Evolutionary conservation across 2,888 invertebrate species (phyloP).

Genomic region (Parascotia fuliginaria): DNA sequence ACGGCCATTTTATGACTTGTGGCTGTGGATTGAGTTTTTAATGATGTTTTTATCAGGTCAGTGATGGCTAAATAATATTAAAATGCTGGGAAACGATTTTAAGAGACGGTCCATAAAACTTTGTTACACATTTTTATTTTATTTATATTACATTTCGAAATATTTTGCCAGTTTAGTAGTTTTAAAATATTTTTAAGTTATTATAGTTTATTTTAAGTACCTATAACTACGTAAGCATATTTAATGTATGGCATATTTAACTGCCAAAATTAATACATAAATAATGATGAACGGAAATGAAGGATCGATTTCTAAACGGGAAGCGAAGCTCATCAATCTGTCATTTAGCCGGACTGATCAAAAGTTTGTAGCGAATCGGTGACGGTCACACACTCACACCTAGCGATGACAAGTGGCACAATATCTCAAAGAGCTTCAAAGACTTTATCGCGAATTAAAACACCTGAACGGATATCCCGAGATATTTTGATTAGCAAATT

Average conservation of each 20-base stretch:
- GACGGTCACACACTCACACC: conserved; percentile 32
- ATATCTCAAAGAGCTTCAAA: conserved; percentile 38
- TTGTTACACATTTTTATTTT: no score
- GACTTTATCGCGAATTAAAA: conserved; percentile 43
- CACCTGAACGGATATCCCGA: conserved; percentile 37
- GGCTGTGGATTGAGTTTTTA: not conserved
- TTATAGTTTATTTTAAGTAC: no score
- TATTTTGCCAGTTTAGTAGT: no score
- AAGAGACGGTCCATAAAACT: no score
- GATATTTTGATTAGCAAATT: conserved; percentile 21
- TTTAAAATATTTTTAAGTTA: no score
- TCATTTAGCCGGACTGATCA: conserved; percentile 68
- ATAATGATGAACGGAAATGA: conserved; percentile 64
- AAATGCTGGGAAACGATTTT: no score
- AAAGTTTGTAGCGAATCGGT: conserved; percentile 67
- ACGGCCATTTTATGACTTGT: conserved; percentile 47
- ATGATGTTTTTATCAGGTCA: conserved; percentile 47
- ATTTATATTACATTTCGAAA: no score
- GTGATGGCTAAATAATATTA: conserved; percentile 9
- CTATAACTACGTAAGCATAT: no score
- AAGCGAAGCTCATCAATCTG: conserved; percentile 62
- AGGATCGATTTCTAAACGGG: conserved; percentile 62
- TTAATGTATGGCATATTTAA: conserved; percentile 28
- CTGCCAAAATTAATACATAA: conserved; percentile 66
- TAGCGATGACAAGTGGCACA: conserved; percentile 37